phyloP scores from a whole-genome alignment of 2,888 invertebrate species.

The Entomobrya proxima region DNA sequence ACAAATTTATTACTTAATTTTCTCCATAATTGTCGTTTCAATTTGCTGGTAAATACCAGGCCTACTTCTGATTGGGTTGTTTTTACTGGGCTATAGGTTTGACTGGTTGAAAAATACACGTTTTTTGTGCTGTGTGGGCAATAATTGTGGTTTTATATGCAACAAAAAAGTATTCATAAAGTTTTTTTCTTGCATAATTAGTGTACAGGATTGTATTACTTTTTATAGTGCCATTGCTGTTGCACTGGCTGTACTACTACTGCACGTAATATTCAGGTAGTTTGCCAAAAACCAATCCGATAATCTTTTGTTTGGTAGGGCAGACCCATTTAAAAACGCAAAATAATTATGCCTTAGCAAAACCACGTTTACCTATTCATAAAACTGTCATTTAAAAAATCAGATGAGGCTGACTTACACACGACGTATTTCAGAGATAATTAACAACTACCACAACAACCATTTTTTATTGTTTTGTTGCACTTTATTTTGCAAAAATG shows the following conservation, averaged over 20 bases:
- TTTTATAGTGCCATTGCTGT: not conserved
- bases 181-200: conserved; percentile 12
- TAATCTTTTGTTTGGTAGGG: not conserved
- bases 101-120: not conserved
- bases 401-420: conserved; percentile 2
- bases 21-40: not conserved
- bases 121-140: not conserved
- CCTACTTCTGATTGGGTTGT: not conserved
- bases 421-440: not conserved
- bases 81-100: not conserved
- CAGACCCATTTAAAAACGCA: not conserved
- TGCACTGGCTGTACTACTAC: not conserved
- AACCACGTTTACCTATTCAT: not conserved
- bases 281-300: not conserved
- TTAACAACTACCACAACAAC: conserved; percentile 3
- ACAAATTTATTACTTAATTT: not conserved
- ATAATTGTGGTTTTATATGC: conserved; percentile 5
- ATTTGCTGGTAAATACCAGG: not conserved
- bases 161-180: not conserved
- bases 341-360: not conserved
- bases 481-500: not conserved
- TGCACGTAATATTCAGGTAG: not conserved
- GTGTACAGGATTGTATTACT: not conserved
- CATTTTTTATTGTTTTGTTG: not conserved
- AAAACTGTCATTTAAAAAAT: not conserved